Evolutionary conservation across 2,888 invertebrate genomes (phyloP), one percentile per base, ranked within the genome.

Genomic region (Ectemnius cavifrons): DNA sequence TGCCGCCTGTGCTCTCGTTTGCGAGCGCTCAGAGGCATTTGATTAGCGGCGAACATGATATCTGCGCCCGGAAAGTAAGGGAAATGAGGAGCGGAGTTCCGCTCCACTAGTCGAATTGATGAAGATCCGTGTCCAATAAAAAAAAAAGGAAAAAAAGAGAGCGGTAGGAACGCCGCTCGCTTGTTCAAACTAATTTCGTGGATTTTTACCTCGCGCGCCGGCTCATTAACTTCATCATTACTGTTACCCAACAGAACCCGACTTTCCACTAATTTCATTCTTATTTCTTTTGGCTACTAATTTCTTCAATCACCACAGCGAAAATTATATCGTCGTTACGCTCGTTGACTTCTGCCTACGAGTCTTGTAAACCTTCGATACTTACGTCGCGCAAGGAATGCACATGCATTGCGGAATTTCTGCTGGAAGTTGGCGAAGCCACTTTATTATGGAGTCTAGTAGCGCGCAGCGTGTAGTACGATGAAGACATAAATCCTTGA

Each of bases 401-500:
- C 11, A 37, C 37, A 37, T 11, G 37, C 11, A 37, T 37, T 37
- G 37, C 37, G 37, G 37, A 37, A 37, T 37, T 37, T 37, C 37
- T 37, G 37, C 8, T 37, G 37, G 37, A 8, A 37, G 37, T 11
- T 37, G 8, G 37, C 37, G 37, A 37, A 37, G 37, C 37, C 37
- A 37, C 37, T 37, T 37, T 37, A 37, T 37, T 37, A 37, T 37
- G 8, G 37, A 37, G 5, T 37, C 37, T 37, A 6, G 16, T 52
- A 16, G 52, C 6, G 14, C 45, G 46, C 14, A 16, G 52, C 13
- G 56, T 57, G 60, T 13, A 23, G 66, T 69, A 73, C 69, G 63
- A 67, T 2, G 4, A 16, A n/a, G 14, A n/a, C 28, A 45, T 73
- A 67, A 70, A 67, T 67, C 52, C 16, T n/a, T n/a, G 62, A 58